These are phyloP conservation scores for Macrotus californicus DNA, from an alignment of 2,113 vertebrate species.

Conservation along the genomic window DNA sequence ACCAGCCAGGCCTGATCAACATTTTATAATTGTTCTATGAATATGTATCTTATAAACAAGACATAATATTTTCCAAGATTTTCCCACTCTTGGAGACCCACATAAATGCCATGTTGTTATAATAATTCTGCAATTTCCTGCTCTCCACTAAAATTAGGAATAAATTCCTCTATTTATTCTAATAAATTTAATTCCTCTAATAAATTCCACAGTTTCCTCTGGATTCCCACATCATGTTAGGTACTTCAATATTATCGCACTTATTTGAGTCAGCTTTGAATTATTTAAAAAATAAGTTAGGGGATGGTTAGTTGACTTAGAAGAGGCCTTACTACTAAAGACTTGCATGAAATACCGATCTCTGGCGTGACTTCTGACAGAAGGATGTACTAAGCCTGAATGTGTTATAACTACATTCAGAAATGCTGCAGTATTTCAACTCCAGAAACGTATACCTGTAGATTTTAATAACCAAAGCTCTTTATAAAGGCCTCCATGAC, in stretches of 20 bases:
- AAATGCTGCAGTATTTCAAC: background rate
- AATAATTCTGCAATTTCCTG: conserved; percentile 21
- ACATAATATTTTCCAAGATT: background rate
- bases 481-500: background rate
- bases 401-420: background rate
- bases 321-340: background rate
- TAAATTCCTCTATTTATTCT: no score
- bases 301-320: background rate
- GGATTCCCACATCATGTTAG: background rate
- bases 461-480: background rate
- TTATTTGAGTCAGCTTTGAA: background rate
- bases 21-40: conserved; percentile 1
- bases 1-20: background rate
- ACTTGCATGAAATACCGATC: background rate
- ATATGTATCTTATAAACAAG: background rate
- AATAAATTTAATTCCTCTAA: no score
- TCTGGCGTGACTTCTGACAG: background rate
- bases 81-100: background rate
- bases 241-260: background rate
- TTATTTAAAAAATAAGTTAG: background rate
- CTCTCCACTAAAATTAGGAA: background rate
- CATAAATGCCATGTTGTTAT: background rate
- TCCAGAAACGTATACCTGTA: background rate
- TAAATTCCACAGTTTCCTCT: background rate
- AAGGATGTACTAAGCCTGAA: no score